Base-by-base conservation (phyloP, 2,113 vertebrate species). In the Lontra canadensis region DNA sequence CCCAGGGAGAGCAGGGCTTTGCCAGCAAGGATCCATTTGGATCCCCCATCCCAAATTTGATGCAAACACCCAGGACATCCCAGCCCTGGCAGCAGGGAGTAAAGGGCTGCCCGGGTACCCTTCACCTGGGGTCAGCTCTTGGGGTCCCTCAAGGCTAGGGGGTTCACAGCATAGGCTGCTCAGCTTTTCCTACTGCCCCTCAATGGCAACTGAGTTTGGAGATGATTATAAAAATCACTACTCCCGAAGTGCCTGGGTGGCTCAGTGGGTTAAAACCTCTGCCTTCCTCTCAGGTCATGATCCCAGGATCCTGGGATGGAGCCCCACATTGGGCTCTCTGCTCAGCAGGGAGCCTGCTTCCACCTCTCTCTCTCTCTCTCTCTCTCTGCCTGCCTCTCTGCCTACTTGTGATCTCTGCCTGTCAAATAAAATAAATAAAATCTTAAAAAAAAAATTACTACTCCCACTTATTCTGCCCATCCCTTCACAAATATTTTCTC, bases 11-110 rank as follows among this genome's bases (percentile, higher is more conserved):
- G 47, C 61, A 15, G 42, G 12, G 23, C 67, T 93, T 55, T 69
- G 74, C 65, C 76, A 73, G 78, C 29, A 34, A 25, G 1, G 1
- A 88, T 26, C 76, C 10, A 83, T 89, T 57, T 69, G 79, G 88
- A 23, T 29, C 44, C 79, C 47, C 23, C 42, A 29, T 74, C 47
- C 71, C 23, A 5, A 23, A 11, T 36, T 44, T 94, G 81, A 26
- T 18, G n/a, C 36, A 78, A 88, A 85, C 26, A 6, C 55, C 95
- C 55, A 6, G 44, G 29, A 81, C 25, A 3, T 23, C 71, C 15
- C 47, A 65, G 69, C 39, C 14, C 36, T 4, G 0, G 52, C 13
- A 0, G 26, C 12, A 9, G 42, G 0, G 1, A 65, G 34, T 49
- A 6, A 18, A 17, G 9, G 67, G 74, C 88, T 69, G 4, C 44